Conservation (phyloP, 2,113 vertebrate genomes). For the Furnarius figulus region DNA sequence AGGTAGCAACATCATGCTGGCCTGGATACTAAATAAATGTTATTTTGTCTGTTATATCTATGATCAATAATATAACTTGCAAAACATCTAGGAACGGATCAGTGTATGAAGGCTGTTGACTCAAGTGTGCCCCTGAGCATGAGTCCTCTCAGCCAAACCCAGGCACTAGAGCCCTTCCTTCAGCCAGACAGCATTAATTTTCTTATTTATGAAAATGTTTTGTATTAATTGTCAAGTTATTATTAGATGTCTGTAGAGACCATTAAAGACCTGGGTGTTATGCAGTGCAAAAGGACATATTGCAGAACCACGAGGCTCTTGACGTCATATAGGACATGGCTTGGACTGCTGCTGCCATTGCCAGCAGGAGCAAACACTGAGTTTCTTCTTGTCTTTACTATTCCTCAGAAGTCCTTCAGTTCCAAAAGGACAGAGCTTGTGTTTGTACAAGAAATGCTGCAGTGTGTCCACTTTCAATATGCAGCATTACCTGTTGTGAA, state of each 20-base stretch:
- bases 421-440: not conserved
- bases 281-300: not conserved
- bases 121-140: fast-evolving
- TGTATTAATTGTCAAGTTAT: not conserved
- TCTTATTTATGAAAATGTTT: not conserved
- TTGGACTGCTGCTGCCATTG: not conserved
- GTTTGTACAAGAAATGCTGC: not conserved
- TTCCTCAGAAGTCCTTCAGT: not conserved
- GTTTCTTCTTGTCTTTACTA: not conserved
- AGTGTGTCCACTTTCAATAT: not conserved
- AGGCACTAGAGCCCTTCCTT: not conserved
- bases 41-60: not conserved
- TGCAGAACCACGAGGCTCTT: not conserved
- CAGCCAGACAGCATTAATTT: not conserved
- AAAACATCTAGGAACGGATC: not conserved
- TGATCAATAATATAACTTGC: not conserved
- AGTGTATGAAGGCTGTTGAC: not conserved
- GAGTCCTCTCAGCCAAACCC: not conserved
- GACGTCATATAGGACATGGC: not conserved
- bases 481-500: not conserved
- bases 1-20: not conserved
- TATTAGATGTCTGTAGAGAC: not conserved
- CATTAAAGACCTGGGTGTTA: not conserved
- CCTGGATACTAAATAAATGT: too few species aligned
- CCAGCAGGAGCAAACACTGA: not conserved